Base-by-base conservation (phyloP, 2,888 invertebrate genomes). In the Phengaris arion region DNA sequence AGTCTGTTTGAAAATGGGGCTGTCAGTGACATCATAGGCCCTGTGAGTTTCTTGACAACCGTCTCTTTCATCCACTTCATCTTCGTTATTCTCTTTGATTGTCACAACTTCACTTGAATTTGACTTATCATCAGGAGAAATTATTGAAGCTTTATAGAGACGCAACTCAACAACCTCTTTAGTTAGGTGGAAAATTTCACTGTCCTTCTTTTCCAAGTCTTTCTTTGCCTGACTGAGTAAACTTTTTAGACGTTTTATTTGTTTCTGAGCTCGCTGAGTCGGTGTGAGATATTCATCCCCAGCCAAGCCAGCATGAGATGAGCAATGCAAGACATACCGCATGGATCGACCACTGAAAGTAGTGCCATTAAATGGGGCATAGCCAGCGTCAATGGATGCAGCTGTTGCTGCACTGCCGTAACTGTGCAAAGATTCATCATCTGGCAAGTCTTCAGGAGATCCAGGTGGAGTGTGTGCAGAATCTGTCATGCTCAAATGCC, bases 281-380 rank as follows among this genome's bases (percentile, higher is more conserved):
- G 98, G 98, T 74, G 98, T 98, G 77, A 98, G 94, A 87, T 98
- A 98, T 83, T 97, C 97, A 78, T 97, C 96, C 69, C 96, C 96
- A 74, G 96, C 96, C 74, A 96, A 95, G 0, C 96, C 96, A 6
- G 96, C 95, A 86, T 97, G 96, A 80, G 96, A 96, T 75, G 97
- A 97, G 86, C 98, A 98, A 87, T 98, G 98, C 74, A 97, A 95
- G 77, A 98, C 97, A 87, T 97, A 98, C 81, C 97, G 96, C 93
- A 95, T 95, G 77, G 95, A 95, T 74, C 95, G 92, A 8, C 95
- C 95, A 85, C 96, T 96, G 82, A 95, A 96, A 10, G 96, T 96
- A 64, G 96, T 96, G 54, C 96, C 96, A 85, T 96, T 96, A 82
- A 95, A 95, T 78, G 97, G 97, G 78, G 97, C 96, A 88, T 96